phyloP scores from a whole-genome alignment of 2,888 invertebrate species.

The Drosophila phalerata region DNA sequence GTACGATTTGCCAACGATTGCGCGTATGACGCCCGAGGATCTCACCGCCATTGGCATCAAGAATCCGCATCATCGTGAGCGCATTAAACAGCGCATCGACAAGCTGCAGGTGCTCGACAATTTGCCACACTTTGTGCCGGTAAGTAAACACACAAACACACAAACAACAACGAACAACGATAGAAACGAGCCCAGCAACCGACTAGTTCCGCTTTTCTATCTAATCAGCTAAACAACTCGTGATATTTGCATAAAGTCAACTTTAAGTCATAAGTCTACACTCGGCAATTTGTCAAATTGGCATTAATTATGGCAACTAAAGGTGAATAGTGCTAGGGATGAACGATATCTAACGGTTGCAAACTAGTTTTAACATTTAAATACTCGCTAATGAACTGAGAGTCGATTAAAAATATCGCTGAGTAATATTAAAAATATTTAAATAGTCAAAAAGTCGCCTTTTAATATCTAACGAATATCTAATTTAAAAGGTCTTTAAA shows the following conservation, averaged over 20 bases:
- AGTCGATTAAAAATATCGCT: neutral
- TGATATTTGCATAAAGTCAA: conserved; percentile 59
- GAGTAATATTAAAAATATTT: no score
- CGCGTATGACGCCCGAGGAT: conserved; percentile 99
- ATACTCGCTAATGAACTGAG: neutral
- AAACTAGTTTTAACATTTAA: neutral
- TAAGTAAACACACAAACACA: conserved; percentile 85
- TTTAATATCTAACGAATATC: neutral
- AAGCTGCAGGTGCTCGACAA: conserved; percentile 97
- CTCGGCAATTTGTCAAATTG: conserved; percentile 72
- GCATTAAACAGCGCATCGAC: conserved; percentile 98
- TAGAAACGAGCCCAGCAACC: conserved; percentile 22
- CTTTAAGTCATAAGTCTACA: conserved; percentile 45
- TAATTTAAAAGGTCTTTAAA: no score
- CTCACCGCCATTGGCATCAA: conserved; percentile 95
- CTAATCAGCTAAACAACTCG: conserved; percentile 62
- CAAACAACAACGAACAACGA: conserved; percentile 1
- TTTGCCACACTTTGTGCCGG: conserved; percentile 97
- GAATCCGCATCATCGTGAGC: conserved; percentile 98
- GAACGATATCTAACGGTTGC: neutral
- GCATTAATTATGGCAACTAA: conserved; percentile 61
- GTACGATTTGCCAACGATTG: conserved; percentile 98
- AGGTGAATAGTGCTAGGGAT: conserved; percentile 23
- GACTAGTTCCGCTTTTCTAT: conserved; percentile 41
- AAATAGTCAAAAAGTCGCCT: no score